Conservation (phyloP, 2,888 invertebrate species). For the Tanypteryx hageni region DNA sequence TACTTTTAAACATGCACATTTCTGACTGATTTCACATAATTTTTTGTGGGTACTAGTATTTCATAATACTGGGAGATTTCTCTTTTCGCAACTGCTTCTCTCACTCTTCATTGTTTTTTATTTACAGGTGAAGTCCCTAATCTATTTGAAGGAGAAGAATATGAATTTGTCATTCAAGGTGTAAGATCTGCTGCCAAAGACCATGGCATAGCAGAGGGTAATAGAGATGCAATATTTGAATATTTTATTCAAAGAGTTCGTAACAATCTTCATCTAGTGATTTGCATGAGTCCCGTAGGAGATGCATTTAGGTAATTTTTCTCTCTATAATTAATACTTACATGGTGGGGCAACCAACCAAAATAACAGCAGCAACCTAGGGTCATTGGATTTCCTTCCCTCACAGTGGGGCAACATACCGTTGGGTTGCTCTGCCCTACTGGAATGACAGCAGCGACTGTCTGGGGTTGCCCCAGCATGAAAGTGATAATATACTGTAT, state of each 20-base stretch:
- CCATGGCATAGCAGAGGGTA: slow-evolving; percentile 81
- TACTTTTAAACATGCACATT: too few relatives aligned
- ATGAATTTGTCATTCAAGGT: slow-evolving; percentile 88
- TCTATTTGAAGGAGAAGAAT: slow-evolving; percentile 91
- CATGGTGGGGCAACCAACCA: not conserved
- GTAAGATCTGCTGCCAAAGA: slow-evolving; percentile 85
- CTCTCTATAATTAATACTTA: not conserved
- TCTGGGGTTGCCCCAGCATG: too few relatives aligned
- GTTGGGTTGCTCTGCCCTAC: too few relatives aligned
- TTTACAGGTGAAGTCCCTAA: slow-evolving; percentile 90
- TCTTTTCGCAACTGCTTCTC: not conserved
- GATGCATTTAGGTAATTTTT: slow-evolving; percentile 85
- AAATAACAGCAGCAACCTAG: too few relatives aligned
- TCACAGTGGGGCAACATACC: too few relatives aligned
- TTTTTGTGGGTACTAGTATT: too few relatives aligned
- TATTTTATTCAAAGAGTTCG: slow-evolving; percentile 91
- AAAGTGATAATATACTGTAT: too few relatives aligned
- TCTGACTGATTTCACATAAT: too few relatives aligned
- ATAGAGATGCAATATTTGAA: slow-evolving; percentile 88
- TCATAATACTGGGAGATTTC: too few relatives aligned
- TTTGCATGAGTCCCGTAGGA: slow-evolving; percentile 95
- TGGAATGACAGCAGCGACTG: too few relatives aligned
- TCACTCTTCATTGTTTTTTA: not conserved
- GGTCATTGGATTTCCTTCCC: too few relatives aligned
- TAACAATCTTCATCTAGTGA: slow-evolving; percentile 88